Evolutionary conservation across 2,797 vertebrate genomes (phyloP).

Genomic region (Pangasius mekongensis): DNA sequence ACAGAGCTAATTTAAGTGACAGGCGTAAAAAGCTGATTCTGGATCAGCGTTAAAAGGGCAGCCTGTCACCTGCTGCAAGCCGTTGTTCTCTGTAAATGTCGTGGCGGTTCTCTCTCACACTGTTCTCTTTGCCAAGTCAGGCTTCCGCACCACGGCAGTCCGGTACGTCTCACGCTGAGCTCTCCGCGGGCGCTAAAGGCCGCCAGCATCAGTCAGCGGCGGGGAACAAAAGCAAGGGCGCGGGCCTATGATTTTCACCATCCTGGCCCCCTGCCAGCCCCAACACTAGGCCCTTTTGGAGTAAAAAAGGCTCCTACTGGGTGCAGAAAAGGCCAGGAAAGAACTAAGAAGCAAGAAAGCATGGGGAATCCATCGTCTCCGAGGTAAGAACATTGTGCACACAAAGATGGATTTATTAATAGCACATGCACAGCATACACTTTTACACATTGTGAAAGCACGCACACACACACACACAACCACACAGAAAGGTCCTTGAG

Average conservation of each 20-base stretch:
- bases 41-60: conserved; percentile 41
- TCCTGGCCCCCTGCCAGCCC: conserved; percentile 52
- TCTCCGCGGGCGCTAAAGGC: conserved; percentile 55
- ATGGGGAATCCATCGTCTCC: conserved; percentile 44
- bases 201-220: conserved; percentile 53
- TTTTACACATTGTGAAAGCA: neutral
- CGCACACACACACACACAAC: conserved; percentile 9
- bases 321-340: conserved; percentile 55
- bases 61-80: conserved; percentile 32
- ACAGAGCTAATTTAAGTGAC: conserved; percentile 14
- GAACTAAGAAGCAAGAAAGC: conserved; percentile 36
- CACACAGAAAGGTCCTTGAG: conserved; percentile 29
- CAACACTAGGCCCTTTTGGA: conserved; percentile 54
- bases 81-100: conserved; percentile 58
- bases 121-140: conserved; percentile 53
- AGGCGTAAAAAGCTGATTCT: conserved; percentile 7
- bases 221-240: conserved; percentile 54
- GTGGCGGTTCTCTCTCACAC: conserved; percentile 47
- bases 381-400: conserved; percentile 43
- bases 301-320: conserved; percentile 49
- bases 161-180: conserved; percentile 52
- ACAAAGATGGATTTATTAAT: conserved; percentile 34
- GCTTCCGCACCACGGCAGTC: conserved; percentile 57
- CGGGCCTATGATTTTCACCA: conserved; percentile 46
- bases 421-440: conserved; percentile 20